These are phyloP conservation scores for Anthophora plumipes DNA, from an alignment of 2,888 invertebrate species.

Conservation along the genomic window DNA sequence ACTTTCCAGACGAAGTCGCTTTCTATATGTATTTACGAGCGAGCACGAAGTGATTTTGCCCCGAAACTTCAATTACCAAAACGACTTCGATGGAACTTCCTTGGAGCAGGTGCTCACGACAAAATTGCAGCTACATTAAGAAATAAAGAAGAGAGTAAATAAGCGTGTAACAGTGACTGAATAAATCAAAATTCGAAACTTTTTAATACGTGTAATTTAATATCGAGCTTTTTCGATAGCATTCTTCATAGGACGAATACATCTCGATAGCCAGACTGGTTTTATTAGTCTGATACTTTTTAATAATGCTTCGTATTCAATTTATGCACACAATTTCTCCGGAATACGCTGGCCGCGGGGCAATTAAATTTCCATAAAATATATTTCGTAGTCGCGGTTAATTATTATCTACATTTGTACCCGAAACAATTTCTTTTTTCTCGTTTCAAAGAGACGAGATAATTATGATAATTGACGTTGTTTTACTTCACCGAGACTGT, in stretches of 20 bases:
- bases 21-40: neutral
- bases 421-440: neutral
- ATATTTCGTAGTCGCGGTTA: neutral
- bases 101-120: too few relatives aligned
- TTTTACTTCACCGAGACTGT: neutral
- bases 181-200: neutral
- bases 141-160: neutral
- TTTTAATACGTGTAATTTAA: neutral
- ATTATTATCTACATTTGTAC: slow-evolving; percentile 1
- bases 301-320: neutral
- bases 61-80: slow-evolving; percentile 1
- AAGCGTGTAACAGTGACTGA: neutral
- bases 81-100: neutral
- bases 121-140: neutral
- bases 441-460: neutral
- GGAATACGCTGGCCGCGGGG: neutral
- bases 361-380: slow-evolving; percentile 25
- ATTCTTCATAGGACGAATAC: too few relatives aligned
- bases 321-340: neutral
- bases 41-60: neutral
- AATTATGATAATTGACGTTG: slow-evolving; percentile 29
- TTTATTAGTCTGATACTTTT: neutral
- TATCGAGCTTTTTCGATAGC: too few relatives aligned
- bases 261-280: neutral
- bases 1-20: neutral